Base-by-base conservation (phyloP, 1,140 invertebrate species). In the Drosophila bocki region DNA sequence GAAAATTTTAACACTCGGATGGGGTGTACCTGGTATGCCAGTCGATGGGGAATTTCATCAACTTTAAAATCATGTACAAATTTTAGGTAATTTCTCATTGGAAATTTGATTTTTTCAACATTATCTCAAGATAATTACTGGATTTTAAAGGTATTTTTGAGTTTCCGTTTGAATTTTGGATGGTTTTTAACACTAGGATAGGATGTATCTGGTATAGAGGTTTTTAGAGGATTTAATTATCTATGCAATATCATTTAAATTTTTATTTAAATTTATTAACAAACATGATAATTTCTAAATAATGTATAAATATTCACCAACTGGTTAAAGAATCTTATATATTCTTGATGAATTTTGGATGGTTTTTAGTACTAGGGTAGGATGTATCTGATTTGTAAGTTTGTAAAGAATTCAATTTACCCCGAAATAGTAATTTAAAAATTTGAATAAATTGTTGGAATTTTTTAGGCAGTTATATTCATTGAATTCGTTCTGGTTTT, bases 1-100 rank as follows among this genome's bases (percentile, higher is more conserved):
- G 17, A 41, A 29, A 56, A 47, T 47, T 47, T 67, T 67, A 59
- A 33, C 54, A 67, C 54, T 67, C 42, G 44, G 41, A 65, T 65
- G 62, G 62, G 63, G 33, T 60, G 11, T 67, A 42, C 50, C 26
- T 42, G 54, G 62, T 45, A 65, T 37, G 56, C 41, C 15, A 45
- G 22, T 39, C 32, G 12, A 7, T n/a, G 3, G 15, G n/a, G 1
- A 12, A 62, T 54, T 53, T 2, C 13, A 7, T 37, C 0, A n/a
- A 29, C 45, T 54, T 37, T 37, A 6, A 51, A 61, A 37, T 29
- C 15, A 0, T n/a, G 51, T 61, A 7, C 17, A 37, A 37, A 61
- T 26, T 39, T 35, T 26, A 15, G 59, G 11, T 15, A 26, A 13
- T 26, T 8, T 33, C n/a, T 17, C 1, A 13, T 53, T 26, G 13